These are phyloP conservation scores for Sylvietta virens DNA, from an alignment of 2,113 vertebrate species.

Conservation along the genomic window DNA sequence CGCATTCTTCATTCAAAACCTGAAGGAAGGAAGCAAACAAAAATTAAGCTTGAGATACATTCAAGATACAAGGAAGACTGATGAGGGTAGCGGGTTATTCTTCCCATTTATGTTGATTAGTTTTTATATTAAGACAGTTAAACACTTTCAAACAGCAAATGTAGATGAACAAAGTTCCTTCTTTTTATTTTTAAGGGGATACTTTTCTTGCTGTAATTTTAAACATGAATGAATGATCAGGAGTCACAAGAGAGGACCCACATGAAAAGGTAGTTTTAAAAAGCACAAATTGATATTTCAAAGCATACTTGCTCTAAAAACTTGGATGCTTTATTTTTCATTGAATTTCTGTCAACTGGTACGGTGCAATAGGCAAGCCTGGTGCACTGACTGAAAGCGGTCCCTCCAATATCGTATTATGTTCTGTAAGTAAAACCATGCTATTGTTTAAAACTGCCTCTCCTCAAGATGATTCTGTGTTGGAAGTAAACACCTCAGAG, in stretches of 20 bases:
- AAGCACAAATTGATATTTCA: not conserved
- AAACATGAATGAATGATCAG: not conserved
- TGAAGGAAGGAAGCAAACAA: conserved; percentile 50
- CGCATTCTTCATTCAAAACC: conserved; percentile 97
- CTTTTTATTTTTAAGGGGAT: not conserved
- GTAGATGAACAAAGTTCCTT: not conserved
- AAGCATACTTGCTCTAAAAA: not conserved
- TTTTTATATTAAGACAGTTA: not conserved
- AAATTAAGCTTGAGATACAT: not conserved
- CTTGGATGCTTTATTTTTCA: not conserved
- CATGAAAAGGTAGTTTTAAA: not conserved
- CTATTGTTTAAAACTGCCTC: not conserved
- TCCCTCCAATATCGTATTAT: not conserved
- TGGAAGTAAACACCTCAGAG: not conserved
- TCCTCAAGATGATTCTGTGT: not conserved
- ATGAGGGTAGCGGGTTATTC: not conserved
- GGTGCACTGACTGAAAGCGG: not conserved
- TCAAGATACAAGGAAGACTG: not conserved
- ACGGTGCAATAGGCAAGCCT: not conserved
- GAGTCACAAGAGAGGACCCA: not conserved
- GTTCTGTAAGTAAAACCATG: not conserved
- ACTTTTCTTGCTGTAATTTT: not conserved
- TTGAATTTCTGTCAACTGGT: not conserved
- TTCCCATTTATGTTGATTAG: not conserved
- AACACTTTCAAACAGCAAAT: not conserved